Conservation (phyloP, 2,113 vertebrate genomes). For the Cynopterus brachyotis region DNA sequence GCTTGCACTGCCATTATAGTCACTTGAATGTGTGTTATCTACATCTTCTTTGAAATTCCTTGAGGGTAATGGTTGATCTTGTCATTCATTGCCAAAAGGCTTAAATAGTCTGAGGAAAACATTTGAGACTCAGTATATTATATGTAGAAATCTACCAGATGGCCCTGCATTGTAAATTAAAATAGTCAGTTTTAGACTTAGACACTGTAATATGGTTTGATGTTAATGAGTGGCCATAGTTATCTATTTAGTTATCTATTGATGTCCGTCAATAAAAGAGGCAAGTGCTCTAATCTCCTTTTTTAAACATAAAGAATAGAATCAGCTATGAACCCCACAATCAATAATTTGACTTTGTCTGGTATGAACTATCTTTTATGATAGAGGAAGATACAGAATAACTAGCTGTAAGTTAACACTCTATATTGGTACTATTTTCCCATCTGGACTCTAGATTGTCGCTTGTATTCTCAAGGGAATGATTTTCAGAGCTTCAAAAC, state of each 20-base stretch:
- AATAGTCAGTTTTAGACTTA: neutral
- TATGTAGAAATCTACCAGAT: neutral
- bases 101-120: neutral
- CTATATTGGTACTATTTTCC: neutral
- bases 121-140: neutral
- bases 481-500: conserved; percentile 55
- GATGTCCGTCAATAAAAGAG: neutral
- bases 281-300: neutral
- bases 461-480: conserved; percentile 15
- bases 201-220: neutral
- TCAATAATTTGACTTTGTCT: neutral
- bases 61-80: neutral
- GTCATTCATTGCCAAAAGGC: neutral
- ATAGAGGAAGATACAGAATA: neutral
- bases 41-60: neutral
- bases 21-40: neutral
- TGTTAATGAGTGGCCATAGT: neutral
- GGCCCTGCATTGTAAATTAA: too few relatives aligned
- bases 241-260: neutral
- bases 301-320: neutral
- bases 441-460: neutral
- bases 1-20: neutral
- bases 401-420: neutral
- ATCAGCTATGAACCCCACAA: neutral
- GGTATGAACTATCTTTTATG: neutral